Base-by-base conservation (phyloP, 2,797 vertebrate species). In the Acipenser oxyrinchus region DNA sequence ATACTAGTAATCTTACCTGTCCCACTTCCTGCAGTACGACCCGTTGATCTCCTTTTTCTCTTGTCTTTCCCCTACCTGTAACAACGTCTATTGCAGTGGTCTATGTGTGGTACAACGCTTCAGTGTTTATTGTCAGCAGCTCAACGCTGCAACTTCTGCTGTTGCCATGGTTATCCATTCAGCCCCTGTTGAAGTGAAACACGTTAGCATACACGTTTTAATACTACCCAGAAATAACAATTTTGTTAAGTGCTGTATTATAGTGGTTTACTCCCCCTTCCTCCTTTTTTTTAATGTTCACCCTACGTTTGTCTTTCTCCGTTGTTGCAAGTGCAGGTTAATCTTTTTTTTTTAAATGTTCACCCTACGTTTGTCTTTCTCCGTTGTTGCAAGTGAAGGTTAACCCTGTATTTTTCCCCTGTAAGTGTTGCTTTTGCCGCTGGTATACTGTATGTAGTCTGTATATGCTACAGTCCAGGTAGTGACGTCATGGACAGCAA, bases 101-200 rank as follows among this genome's bases (percentile, higher is more conserved):
- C 75, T 77, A 76, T 74, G 68, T 77, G 15, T 18, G 15, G 68
- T 73, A 63, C 62, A 62, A 61, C 66, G 63, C 37, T 37, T 73
- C 76, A 81, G 71, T 87, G 86, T 86, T 88, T 84, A 81, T 66
- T 61, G 66, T 67, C 66, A 76, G 72, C 72, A 64, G 69, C 70
- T 69, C 68, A 60, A 62, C 67, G 60, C 78, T 81, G 82, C 79
- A 84, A 83, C 71, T 79, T 79, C 83, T 87, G 87, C 82, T 88
- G 88, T 91, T 91, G 89, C 88, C 88, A 91, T 91, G 89, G 90
- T 86, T 87, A 91, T 89, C 80, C 84, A 83, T 86, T 85, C 87
- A 88, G 84, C 83, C 80, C 79, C 78, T 78, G 74, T 71, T 55
- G 23, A 37, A 37, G 23, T 37, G 23, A 37, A 37, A 37, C 23